These are phyloP conservation scores for Sarcophaga bullata DNA, from an alignment of 1,140 invertebrate species.

Conservation along the genomic window DNA sequence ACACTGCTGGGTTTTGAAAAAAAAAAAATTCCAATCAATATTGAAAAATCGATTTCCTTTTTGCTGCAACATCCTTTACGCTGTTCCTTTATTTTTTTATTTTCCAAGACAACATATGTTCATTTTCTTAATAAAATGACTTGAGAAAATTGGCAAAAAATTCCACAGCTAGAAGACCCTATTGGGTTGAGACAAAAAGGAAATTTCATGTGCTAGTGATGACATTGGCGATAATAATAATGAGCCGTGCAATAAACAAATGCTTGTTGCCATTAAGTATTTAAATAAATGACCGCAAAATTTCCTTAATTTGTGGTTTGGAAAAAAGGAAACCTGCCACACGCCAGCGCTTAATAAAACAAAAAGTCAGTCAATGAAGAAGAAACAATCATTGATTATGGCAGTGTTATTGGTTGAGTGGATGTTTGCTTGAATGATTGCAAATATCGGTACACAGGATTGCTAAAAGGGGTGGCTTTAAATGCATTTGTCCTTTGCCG, in stretches of 20 bases:
- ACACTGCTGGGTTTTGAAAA: background rate
- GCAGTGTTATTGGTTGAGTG: no score
- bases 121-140: background rate
- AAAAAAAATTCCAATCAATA: background rate
- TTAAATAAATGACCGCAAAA: slow-evolving; percentile 14
- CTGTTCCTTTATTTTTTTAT: background rate
- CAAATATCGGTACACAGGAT: no score
- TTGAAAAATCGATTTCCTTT: slow-evolving; percentile 23
- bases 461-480: background rate
- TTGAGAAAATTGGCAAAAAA: background rate
- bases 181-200: background rate
- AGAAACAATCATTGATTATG: slow-evolving; percentile 17
- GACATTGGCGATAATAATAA: background rate
- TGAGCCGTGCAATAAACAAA: background rate
- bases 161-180: background rate
- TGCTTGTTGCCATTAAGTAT: background rate
- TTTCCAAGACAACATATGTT: background rate
- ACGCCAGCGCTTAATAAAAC: background rate
- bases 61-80: background rate
- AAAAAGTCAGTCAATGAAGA: slow-evolving; percentile 4
- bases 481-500: background rate
- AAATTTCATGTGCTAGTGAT: background rate
- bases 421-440: background rate
- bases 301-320: background rate
- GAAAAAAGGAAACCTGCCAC: background rate